Conservation (phyloP, 2,797 vertebrate species). For the Epinephelus malabaricus region DNA sequence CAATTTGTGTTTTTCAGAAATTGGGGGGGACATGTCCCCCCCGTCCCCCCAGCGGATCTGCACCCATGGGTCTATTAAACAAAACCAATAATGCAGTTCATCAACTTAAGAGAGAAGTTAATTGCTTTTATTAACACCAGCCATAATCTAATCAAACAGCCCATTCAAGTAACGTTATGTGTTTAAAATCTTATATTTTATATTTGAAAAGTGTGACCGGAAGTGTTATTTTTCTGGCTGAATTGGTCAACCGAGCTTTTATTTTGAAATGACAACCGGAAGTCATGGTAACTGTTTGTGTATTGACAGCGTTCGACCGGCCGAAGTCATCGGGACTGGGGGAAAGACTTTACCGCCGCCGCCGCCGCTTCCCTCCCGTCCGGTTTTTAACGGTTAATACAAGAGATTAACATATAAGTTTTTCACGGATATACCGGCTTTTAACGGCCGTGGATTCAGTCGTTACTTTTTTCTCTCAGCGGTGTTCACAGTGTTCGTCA, state of each 20-base stretch:
- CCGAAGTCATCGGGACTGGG: slow-evolving; percentile 64
- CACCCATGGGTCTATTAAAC: too few relatives aligned
- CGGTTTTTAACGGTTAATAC: background rate
- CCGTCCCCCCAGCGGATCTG: too few relatives aligned
- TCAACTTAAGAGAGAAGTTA: background rate
- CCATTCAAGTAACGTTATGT: accelerated
- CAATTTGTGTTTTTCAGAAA: too few relatives aligned
- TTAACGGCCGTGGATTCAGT: background rate
- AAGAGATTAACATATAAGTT: slow-evolving; percentile 9
- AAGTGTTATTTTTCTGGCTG: slow-evolving; percentile 1
- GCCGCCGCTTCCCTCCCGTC: slow-evolving; percentile 10
- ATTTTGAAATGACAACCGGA: slow-evolving; percentile 50
- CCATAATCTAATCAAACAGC: background rate
- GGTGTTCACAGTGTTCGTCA: slow-evolving; percentile 21
- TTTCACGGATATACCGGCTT: background rate
- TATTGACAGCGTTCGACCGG: slow-evolving; percentile 35
- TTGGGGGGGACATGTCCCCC: too few relatives aligned
- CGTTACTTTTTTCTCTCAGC: background rate
- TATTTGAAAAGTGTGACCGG: slow-evolving; percentile 7
- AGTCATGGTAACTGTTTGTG: accelerated
- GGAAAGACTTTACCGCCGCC: slow-evolving; percentile 61
- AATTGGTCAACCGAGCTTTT: background rate
- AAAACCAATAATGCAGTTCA: too few relatives aligned
- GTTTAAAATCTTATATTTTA: too few relatives aligned
- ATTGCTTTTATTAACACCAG: background rate